phyloP scores from a whole-genome alignment of 2,113 vertebrate genomes.

The Terrapene triunguis region DNA sequence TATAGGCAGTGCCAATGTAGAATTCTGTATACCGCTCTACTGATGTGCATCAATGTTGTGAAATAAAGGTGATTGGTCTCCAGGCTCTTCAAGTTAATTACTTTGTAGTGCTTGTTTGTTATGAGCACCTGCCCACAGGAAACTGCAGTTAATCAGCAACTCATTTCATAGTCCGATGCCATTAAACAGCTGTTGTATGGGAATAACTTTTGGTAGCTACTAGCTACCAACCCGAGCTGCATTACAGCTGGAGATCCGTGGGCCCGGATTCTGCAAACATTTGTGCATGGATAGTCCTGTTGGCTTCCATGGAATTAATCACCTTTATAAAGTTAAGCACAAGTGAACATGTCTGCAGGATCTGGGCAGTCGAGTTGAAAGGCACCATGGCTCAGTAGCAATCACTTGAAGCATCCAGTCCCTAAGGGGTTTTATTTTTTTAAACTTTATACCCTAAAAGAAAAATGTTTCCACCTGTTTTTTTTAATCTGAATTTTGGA shows the following conservation, averaged over 20 bases:
- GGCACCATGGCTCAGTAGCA: not conserved
- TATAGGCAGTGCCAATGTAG: rapidly evolving
- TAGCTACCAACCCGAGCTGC: not conserved
- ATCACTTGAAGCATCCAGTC: not conserved
- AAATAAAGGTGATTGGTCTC: not conserved
- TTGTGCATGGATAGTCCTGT: not conserved
- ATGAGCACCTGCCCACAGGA: not conserved
- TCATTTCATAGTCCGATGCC: not conserved
- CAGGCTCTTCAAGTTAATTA: not conserved
- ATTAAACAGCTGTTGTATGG: not conserved
- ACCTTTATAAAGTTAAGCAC: not conserved
- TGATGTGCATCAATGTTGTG: not conserved
- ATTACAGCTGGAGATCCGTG: not conserved
- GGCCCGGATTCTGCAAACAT: too few species aligned
- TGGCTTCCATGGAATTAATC: not conserved
- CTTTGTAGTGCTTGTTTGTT: not conserved
- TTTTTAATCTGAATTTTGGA: not conserved
- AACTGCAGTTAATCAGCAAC: not conserved
- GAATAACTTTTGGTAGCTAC: not conserved
- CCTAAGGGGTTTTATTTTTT: not conserved
- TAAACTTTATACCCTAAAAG: not conserved
- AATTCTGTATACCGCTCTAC: not conserved
- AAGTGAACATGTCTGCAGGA: rapidly evolving
- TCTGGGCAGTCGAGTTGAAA: not conserved
- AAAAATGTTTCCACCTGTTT: not conserved